Evolutionary conservation across 37 sponge, comb jelly and placozoan species (phyloP).

Genomic region (Beroe ovata): DNA sequence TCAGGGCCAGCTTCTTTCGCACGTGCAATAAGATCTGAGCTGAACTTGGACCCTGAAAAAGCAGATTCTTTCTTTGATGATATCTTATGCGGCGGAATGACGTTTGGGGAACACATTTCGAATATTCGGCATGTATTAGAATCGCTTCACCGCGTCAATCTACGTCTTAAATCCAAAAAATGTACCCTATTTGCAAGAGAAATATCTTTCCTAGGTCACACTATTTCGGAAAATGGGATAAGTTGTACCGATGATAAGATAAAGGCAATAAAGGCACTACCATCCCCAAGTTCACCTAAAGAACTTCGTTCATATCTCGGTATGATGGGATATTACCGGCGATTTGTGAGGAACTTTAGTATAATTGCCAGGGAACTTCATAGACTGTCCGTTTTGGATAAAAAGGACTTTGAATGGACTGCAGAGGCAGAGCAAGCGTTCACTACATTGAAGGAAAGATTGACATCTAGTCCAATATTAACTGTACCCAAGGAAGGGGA

Average conservation of each 20-base stretch:
- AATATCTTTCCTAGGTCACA: constrained; percentile 66
- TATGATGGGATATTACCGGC: constrained; percentile 69
- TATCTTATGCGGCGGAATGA: constrained; percentile 66
- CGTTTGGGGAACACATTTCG: constrained; percentile 50
- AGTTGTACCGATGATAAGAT: constrained; percentile 62
- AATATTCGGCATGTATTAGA: constrained; percentile 66
- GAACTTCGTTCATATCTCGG: not conserved
- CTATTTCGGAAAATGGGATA: constrained; percentile 64
- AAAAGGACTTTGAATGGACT: constrained; percentile 68
- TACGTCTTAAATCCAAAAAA: constrained; percentile 67
- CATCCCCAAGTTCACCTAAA: not conserved
- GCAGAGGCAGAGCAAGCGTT: constrained; percentile 69
- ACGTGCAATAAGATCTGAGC: constrained; percentile 71
- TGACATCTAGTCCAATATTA: constrained; percentile 4
- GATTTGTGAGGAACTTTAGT: constrained; percentile 69
- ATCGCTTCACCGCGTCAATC: constrained; percentile 67
- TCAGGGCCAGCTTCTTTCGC: constrained; percentile 73
- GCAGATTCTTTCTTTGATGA: constrained; percentile 73
- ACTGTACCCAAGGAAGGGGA: constrained; percentile 4
- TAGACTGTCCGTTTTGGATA: constrained; percentile 68
- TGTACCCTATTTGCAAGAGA: constrained; percentile 3
- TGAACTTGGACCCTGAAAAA: constrained; percentile 17
- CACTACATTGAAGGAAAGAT: not conserved
- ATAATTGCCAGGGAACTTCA: constrained; percentile 68
- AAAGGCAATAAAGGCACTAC: constrained; percentile 17